Percentiles rank a stretch among this genome's conserved stretches.
Conservation (phyloP, 2,113 vertebrate species). For the Chrysochloris asiatica region DNA sequence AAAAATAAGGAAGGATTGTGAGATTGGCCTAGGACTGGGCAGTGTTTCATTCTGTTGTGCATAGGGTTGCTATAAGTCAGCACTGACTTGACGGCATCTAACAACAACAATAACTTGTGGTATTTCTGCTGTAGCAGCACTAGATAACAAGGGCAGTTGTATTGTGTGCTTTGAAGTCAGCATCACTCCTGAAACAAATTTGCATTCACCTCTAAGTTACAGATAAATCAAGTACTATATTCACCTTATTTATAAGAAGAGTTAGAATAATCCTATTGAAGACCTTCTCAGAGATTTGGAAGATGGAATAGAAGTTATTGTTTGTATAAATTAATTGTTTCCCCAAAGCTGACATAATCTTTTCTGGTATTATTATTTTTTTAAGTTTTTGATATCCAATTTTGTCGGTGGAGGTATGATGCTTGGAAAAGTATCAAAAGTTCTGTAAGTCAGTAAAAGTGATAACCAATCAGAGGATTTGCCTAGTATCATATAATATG, state of each 20-base stretch:
- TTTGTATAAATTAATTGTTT: too few species aligned
- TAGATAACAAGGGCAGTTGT: too few species aligned
- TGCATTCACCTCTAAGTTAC: not conserved
- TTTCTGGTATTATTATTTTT: not conserved
- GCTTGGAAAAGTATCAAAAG: not conserved
- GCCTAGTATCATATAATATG: not conserved
- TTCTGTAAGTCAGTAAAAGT: not conserved
- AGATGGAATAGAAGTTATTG: not conserved
- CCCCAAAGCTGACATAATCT: too few species aligned
- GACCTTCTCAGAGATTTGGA: not conserved
- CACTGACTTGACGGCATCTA: too few species aligned
- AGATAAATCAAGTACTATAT: not conserved
- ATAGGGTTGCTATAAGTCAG: too few species aligned
- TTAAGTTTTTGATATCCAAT: not conserved
- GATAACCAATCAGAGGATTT: not conserved
- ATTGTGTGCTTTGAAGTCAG: not conserved
- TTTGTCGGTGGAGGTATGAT: not conserved
- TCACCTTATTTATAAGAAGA: not conserved
- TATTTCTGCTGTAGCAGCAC: too few species aligned
- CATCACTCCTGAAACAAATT: not conserved
- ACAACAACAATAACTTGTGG: too few species aligned
- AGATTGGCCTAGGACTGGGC: too few species aligned
- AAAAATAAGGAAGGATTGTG: too few species aligned
- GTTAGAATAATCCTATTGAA: not conserved
- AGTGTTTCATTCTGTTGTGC: too few species aligned